Conservation (phyloP, 2,797 vertebrate species). For the Apodemus agrarius region DNA sequence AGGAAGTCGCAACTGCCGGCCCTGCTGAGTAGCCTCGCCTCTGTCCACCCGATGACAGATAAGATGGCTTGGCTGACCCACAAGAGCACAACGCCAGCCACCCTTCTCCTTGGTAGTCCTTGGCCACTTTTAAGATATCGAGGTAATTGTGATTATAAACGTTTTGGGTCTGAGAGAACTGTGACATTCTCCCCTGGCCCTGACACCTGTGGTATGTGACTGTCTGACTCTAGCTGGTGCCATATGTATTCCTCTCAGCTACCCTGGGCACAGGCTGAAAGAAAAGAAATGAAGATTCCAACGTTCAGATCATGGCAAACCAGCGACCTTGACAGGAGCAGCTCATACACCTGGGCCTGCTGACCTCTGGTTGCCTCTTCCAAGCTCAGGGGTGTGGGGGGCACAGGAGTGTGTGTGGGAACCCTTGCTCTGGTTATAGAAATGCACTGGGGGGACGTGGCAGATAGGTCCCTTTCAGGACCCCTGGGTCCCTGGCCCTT, state of each 20-base stretch:
- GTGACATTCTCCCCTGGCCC: background rate
- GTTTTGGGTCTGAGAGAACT: background rate
- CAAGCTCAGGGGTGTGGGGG: background rate
- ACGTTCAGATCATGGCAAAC: background rate
- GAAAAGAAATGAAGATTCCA: background rate
- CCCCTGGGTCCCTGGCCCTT: background rate
- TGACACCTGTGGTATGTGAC: background rate
- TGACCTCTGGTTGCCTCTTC: background rate
- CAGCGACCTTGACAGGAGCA: fast-evolving
- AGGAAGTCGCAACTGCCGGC: constrained; percentile 55
- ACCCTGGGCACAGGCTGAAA: background rate
- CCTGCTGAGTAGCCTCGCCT: background rate
- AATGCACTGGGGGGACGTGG: background rate
- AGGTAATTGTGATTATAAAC: background rate
- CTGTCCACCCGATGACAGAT: background rate
- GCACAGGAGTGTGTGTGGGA: background rate
- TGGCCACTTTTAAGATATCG: background rate
- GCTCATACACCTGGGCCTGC: background rate
- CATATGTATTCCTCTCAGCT: background rate
- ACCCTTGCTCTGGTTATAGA: background rate
- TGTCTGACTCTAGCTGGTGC: background rate
- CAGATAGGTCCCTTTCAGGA: constrained; percentile 21
- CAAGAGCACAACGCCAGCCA: background rate
- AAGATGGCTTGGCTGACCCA: background rate
- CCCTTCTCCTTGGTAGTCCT: background rate